Evolutionary conservation across 2,888 invertebrate species (phyloP).

Genomic region (Nephrotoma appendiculata): DNA sequence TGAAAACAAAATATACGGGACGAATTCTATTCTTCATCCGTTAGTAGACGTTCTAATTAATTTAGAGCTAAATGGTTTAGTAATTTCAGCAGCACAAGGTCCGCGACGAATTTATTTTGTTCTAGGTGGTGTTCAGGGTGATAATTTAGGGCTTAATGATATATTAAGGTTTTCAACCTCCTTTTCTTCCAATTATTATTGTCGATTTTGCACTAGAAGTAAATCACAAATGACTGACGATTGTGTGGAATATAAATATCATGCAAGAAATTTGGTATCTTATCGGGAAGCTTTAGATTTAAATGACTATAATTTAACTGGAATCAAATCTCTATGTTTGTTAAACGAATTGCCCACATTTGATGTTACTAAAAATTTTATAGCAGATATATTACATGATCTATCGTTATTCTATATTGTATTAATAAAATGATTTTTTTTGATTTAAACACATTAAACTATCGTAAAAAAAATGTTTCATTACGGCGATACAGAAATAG

Average conservation of each 20-base stretch:
- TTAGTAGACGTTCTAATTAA: background rate
- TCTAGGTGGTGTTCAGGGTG: background rate
- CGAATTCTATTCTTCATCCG: background rate
- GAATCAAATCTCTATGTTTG: background rate
- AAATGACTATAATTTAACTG: background rate
- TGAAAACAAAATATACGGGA: background rate
- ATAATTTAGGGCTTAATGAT: background rate
- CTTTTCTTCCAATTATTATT: background rate
- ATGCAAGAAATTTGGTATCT: background rate
- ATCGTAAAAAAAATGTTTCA: background rate
- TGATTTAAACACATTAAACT: background rate
- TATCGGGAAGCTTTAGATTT: background rate
- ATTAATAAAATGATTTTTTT: background rate
- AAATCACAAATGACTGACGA: background rate
- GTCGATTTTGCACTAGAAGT: background rate
- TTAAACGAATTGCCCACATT: background rate
- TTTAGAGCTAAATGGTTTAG: background rate
- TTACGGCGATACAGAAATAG: background rate
- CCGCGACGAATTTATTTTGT: background rate
- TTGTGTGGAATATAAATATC: background rate
- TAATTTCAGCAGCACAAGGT: background rate
- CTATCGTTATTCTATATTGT: background rate
- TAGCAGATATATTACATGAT: background rate
- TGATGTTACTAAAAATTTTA: background rate
- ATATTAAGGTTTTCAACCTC: background rate